Evolutionary conservation across 37 sponge, comb jelly and placozoan genomes (phyloP), one percentile per base, ranked within the genome.

Genomic region (Cladorhizidae sp.): DNA sequence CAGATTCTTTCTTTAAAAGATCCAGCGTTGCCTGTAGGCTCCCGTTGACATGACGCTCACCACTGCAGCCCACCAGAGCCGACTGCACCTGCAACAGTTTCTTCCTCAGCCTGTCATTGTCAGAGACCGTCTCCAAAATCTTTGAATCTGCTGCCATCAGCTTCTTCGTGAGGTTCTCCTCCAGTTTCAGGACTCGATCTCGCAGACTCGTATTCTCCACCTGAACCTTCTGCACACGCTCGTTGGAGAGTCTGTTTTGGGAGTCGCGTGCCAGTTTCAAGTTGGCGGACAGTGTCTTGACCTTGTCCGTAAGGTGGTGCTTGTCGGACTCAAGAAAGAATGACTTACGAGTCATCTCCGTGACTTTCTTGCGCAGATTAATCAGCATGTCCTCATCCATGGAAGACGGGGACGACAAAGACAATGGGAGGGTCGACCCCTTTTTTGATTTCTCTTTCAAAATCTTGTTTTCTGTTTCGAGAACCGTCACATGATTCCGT

Each of bases 311-410:
- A 26, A 79, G 42, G 42, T 54, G 38, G 31, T 73, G 74, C 75
- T 74, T 80, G 41, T 80, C 87, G 0, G 65, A 75, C 57, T 86
- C 87, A 20, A 80, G 67, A 52, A 80, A 79, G 74, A 79, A 80
- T 3, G 7, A 42, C n/a, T 73, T 79, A 67, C 69, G 52, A 22
- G 56, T 38, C 80, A 80, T 64, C 52, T 86, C 80, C 0, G 64
- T 35, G 36, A 86, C 5, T 79, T 86, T 72, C 67, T 75, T 86
- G 0, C 81, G 64, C 2, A 79, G 87, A 5, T 55, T 20, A 0
- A 35, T 73, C n/a, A 39, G 37, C 37, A 29, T 57, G 0, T 82
- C 82, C 33, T 70, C 33, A 65, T 65, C 67, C 36, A 65, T 28
- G 31, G 2, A 28, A 65, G 67, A 32, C 33, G 20, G 67, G 7